A percentile compares a stretch with the other conserved stretches of the same genome.
phyloP scores from a whole-genome alignment of 2,113 vertebrate species.

The Syngnathus typhle region DNA sequence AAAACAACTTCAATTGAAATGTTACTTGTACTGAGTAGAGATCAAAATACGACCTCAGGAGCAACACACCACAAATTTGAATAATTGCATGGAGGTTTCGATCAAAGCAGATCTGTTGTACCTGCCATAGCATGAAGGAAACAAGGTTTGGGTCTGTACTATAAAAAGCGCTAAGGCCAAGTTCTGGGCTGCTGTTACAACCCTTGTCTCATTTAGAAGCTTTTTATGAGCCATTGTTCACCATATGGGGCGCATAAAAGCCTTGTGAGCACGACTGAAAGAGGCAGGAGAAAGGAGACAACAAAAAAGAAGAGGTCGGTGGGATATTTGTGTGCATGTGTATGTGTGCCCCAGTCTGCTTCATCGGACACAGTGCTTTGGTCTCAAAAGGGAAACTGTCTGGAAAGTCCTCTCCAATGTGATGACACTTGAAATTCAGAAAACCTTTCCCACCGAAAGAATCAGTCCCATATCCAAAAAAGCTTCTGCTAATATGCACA shows the following conservation, averaged over 20 bases:
- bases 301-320: neutral
- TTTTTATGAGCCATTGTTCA: constrained; percentile 79
- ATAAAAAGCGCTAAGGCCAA: constrained; percentile 29
- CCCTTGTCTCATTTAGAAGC: constrained; percentile 74
- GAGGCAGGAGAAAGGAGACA: neutral
- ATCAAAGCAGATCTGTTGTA: neutral
- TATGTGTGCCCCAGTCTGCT: neutral
- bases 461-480: constrained; percentile 54
- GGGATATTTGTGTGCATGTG: neutral
- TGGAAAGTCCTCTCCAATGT: neutral
- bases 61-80: neutral
- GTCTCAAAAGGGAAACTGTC: neutral
- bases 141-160: constrained; percentile 11
- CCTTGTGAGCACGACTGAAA: constrained; percentile 29
- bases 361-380: neutral
- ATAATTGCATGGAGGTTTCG: neutral
- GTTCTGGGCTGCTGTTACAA: constrained; percentile 62
- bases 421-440: neutral
- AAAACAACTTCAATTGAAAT: neutral
- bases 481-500: constrained; percentile 75
- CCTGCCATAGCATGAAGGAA: neutral
- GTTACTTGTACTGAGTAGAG: neutral
- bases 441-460: neutral
- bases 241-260: constrained; percentile 89
- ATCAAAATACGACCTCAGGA: neutral